Base-by-base conservation (phyloP, 2,888 invertebrate species). In the Aphidoletes aphidimyza region DNA sequence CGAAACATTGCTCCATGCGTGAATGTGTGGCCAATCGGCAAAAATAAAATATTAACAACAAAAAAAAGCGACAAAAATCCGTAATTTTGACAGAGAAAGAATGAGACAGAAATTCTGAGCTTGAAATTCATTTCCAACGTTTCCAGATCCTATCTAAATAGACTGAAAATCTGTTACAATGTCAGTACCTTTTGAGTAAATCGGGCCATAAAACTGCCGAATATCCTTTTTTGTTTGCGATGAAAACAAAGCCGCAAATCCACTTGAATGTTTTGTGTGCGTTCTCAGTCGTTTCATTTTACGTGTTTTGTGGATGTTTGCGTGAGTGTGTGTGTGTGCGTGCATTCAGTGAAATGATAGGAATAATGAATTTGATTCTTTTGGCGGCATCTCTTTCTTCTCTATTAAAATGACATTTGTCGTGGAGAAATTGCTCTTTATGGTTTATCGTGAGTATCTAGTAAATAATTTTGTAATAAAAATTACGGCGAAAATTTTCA, bases 161-260 rank as follows among this genome's bases (percentile, higher is more conserved):
- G 30, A 54, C 22, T 22, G 6, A 22, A 54, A 69, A 69, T 69
- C 34, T 69, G 69, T 69, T 69, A 69, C 69, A 69, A 69, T 69
- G 26, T 69, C 69, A 69, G 30, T 69, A 14, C 69, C 69, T 30
- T 30, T 69, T 14, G n/a, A 30, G 14, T 6, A 69, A 69, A 69
- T 69, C 8, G 6, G 6, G 17, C 69, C 69, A 69, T 11, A 69
- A 69, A 69, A 69, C 69, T 69, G 69, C 69, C 69, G 69, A 69
- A 69, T 69, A 69, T 69, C 69, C 69, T 69, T 69, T 69, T 69
- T 69, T 69, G 69, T 69, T 69, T 69, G 69, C 69, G 34, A 69
- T 69, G 30, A 30, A 69, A 30, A 69, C 69, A 69, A 69, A 69
- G 69, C 69, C 69, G 0, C 2, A 69, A 69, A 69, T 69, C 69